A percentile compares a stretch with the other conserved stretches of the same genome.
Conservation (phyloP, 2,888 invertebrate species). For the Eledone cirrhosa region DNA sequence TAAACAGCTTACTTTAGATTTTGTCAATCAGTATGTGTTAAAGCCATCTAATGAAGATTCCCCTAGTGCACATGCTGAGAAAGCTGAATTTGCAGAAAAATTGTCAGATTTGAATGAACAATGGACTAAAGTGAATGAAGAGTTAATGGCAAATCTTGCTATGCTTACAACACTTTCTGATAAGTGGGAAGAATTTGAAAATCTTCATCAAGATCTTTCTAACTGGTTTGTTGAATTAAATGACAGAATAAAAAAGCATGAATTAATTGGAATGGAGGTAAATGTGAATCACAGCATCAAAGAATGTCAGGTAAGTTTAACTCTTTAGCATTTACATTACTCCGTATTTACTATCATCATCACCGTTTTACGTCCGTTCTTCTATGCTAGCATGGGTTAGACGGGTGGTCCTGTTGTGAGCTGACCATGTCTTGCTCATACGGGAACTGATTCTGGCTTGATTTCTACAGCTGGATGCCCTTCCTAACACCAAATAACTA, state of each 20-base stretch:
- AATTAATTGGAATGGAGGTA: slow-evolving; percentile 58
- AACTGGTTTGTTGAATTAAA: slow-evolving; percentile 61
- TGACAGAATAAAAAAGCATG: slow-evolving; percentile 53
- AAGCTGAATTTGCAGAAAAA: slow-evolving; percentile 60
- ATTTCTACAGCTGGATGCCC: no score
- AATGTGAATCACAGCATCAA: slow-evolving; percentile 59
- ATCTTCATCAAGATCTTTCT: slow-evolving; percentile 45
- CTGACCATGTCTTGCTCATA: no score
- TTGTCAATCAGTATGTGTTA: slow-evolving; percentile 61
- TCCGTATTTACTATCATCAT: no score
- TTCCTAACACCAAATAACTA: no score
- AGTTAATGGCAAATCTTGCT: slow-evolving; percentile 52
- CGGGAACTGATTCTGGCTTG: no score
- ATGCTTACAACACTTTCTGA: slow-evolving; percentile 47
- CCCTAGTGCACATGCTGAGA: slow-evolving; percentile 44
- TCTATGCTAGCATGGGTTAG: no score
- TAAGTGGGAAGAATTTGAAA: slow-evolving; percentile 61
- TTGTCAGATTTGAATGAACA: slow-evolving; percentile 56
- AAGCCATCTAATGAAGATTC: slow-evolving; percentile 45
- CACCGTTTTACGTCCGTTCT: no score
- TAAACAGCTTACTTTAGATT: slow-evolving; percentile 62
- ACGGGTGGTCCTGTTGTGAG: no score
- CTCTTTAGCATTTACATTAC: no score
- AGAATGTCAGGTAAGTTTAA: slow-evolving; percentile 56
- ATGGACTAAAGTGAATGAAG: slow-evolving; percentile 52